These are phyloP conservation scores for Thryonomys swinderianus DNA, from an alignment of 2,113 vertebrate genomes.

Conservation along the genomic window DNA sequence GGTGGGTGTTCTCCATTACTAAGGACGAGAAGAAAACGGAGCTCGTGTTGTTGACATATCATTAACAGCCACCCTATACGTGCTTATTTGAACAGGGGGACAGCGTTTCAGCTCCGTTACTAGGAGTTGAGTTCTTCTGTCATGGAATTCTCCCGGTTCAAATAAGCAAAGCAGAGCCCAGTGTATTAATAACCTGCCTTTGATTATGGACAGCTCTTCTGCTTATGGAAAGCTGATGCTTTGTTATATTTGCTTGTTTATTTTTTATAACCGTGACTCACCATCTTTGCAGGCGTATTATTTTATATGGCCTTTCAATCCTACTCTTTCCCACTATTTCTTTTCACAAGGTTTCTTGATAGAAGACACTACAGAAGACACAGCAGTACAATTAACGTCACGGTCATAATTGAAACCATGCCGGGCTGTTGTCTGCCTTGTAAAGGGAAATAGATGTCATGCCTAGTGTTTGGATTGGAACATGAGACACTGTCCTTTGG, in stretches of 20 bases:
- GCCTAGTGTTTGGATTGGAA: slow-evolving; percentile 72
- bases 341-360: slow-evolving; percentile 82
- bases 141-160: slow-evolving; percentile 87
- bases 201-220: slow-evolving; percentile 82
- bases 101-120: slow-evolving; percentile 86
- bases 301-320: slow-evolving; percentile 80
- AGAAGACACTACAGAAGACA: slow-evolving; percentile 82
- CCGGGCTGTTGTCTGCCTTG: slow-evolving; percentile 82
- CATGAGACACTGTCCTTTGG: slow-evolving; percentile 59
- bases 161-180: slow-evolving; percentile 86
- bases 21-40: slow-evolving; percentile 74
- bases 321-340: slow-evolving; percentile 83
- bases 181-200: slow-evolving; percentile 84
- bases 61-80: slow-evolving; percentile 90
- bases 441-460: slow-evolving; percentile 78
- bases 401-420: slow-evolving; percentile 82
- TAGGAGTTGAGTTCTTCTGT: slow-evolving; percentile 86
- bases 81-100: slow-evolving; percentile 90
- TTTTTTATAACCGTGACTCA: slow-evolving; percentile 85
- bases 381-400: slow-evolving; percentile 81
- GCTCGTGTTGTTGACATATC: slow-evolving; percentile 89
- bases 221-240: slow-evolving; percentile 85
- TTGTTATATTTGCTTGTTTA: slow-evolving; percentile 86
- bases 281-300: slow-evolving; percentile 81
- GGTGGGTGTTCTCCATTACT: slow-evolving; percentile 88